Base-by-base conservation (phyloP, 37 sponge, comb jelly and placozoan species). In the Ianthella basta region DNA sequence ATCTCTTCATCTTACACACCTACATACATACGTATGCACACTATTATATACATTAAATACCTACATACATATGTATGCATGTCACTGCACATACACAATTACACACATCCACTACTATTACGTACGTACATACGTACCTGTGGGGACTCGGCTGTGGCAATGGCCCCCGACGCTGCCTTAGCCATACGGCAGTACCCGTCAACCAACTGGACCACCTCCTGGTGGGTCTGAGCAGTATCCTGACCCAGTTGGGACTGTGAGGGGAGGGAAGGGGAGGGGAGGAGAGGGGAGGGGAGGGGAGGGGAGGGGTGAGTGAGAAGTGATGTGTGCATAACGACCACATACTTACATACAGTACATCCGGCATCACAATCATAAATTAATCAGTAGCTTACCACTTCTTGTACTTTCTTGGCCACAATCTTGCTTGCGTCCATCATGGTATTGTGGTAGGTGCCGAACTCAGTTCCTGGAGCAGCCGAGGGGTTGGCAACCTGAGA, bases 101-200 rank as follows among this genome's bases (percentile, higher is more conserved):
- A n/a, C n/a, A n/a, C n/a, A n/a, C n/a, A n/a, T n/a, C n/a, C n/a
- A n/a, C n/a, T n/a, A n/a, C n/a, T n/a, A n/a, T n/a, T n/a, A 44
- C 50, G 64, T 61, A n/a, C 29, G 64, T 29, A 21, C 4, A 6
- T 44, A 24, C 68, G 13, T 69, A 89, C 90, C 34, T 89, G 86
- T 20, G 36, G 79, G 1, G 77, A 13, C 29, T 68, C 86, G 21
- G 70, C 29, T 15, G 86, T 86, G 3, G 86, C 90, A 24, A 86
- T 25, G 16, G 72, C 86, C 12, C 81, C 81, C 23, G 44, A 57
- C 3, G 67, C 55, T 35, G 72, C 81, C 33, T 15, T 35, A 53
- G 82, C 90, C 82, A 89, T 67, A 3, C 36, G 15, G 65, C 69
- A 36, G 80, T 84, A 88, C 23, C 16, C 15, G 29, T 65, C 36